phyloP scores from a whole-genome alignment of 2,797 vertebrate genomes.

The Mycteria americana region DNA sequence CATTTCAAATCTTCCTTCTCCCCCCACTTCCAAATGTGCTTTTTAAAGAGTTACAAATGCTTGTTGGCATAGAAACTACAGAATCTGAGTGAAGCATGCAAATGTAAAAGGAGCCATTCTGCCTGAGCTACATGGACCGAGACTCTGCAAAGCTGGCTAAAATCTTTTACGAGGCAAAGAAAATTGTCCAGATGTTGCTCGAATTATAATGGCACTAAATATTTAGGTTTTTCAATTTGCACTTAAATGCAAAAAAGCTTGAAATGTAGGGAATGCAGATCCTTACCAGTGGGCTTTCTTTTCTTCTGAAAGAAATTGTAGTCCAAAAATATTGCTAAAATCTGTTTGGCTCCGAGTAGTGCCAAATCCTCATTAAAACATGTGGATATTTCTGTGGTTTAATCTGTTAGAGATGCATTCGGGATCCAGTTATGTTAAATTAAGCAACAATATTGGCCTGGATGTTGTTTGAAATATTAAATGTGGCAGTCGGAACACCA shows the following conservation, averaged over 20 bases:
- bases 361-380: conserved; percentile 66
- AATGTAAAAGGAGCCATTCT: conserved; percentile 42
- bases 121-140: not conserved
- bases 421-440: conserved; percentile 53
- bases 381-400: conserved; percentile 64
- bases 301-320: not conserved
- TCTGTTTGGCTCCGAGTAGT: conserved; percentile 10
- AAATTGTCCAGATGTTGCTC: conserved; percentile 40
- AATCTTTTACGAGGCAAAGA: conserved; percentile 10
- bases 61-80: conserved; percentile 72
- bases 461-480: conserved; percentile 47
- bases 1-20: not conserved
- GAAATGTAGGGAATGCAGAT: not conserved
- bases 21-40: not conserved
- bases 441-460: conserved; percentile 57
- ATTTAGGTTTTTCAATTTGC: not conserved
- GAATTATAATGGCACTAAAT: not conserved
- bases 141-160: conserved; percentile 7
- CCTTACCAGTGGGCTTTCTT: not conserved
- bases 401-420: conserved; percentile 48
- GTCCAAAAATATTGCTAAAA: conserved; percentile 51
- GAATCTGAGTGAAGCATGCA: conserved; percentile 21
- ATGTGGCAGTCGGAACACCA: conserved; percentile 53
- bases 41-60: conserved; percentile 50
- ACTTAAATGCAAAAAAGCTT: not conserved